Percentiles rank a stretch among this genome's conserved stretches.
These are phyloP conservation scores for Ceuthmochares aereus DNA, from an alignment of 2,113 vertebrate species.

Conservation along the genomic window DNA sequence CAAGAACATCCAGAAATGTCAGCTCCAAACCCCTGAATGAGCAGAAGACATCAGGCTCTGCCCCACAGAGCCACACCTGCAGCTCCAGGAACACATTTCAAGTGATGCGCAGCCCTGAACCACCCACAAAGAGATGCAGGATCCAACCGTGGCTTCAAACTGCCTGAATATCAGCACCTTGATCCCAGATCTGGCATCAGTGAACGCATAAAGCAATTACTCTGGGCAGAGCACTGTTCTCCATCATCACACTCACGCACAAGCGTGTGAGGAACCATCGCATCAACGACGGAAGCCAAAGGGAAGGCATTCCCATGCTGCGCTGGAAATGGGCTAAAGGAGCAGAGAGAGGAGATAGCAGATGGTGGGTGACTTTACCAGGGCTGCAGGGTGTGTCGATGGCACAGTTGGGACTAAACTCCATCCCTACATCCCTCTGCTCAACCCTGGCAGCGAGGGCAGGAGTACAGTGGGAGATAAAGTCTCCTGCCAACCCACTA, in stretches of 20 bases:
- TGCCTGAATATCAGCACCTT: not conserved
- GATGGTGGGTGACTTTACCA: accelerated
- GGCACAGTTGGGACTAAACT: not conserved
- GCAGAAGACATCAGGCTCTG: not conserved
- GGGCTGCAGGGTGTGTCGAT: accelerated
- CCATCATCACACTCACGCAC: not conserved
- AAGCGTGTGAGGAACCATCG: accelerated
- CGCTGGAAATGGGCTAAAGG: not conserved
- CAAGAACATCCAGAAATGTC: not conserved
- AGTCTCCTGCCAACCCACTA: not conserved
- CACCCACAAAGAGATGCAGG: not conserved
- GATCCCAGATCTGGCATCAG: not conserved
- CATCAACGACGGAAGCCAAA: not conserved
- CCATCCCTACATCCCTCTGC: not conserved
- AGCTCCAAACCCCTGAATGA: not conserved
- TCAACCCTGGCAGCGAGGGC: not conserved
- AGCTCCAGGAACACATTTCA: accelerated
- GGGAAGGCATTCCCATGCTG: not conserved
- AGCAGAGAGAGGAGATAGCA: not conserved
- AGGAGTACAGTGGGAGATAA: accelerated
- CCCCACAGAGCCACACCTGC: not conserved
- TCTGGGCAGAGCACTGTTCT: not conserved
- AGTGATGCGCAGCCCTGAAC: not conserved
- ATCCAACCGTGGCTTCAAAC: not conserved
- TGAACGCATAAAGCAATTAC: not conserved